Percentiles rank a stretch among this genome's conserved stretches.
phyloP scores from a whole-genome alignment of 1,140 invertebrate species.

The Bombus haemorrhoidalis region DNA sequence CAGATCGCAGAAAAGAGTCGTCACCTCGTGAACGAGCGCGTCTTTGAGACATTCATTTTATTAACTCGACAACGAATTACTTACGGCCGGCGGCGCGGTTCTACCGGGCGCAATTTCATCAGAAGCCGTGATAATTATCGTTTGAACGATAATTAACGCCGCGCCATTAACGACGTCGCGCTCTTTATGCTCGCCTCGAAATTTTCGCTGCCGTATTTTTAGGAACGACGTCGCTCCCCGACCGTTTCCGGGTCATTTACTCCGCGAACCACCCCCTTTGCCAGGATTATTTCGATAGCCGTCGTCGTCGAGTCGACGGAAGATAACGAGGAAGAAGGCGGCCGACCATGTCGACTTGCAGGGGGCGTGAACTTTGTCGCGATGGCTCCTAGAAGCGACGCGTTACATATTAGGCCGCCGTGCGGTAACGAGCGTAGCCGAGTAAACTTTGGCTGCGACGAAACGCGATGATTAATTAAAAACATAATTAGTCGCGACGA shows the following conservation, averaged over 20 bases:
- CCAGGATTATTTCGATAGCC: slow-evolving; percentile 47
- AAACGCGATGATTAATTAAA: slow-evolving; percentile 79
- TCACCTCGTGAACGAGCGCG: not conserved
- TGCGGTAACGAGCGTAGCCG: slow-evolving; percentile 74
- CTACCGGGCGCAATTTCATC: slow-evolving; percentile 17
- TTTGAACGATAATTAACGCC: slow-evolving; percentile 55
- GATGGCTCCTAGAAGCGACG: slow-evolving; percentile 63
- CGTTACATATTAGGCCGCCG: slow-evolving; percentile 73
- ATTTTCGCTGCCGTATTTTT: slow-evolving; percentile 47
- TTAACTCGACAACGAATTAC: slow-evolving; percentile 50
- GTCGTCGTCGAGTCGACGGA: slow-evolving; percentile 29
- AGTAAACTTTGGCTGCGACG: slow-evolving; percentile 74
- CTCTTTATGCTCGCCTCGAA: slow-evolving; percentile 9
- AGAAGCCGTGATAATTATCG: not conserved
- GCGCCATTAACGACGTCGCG: slow-evolving; percentile 25
- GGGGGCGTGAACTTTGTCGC: slow-evolving; percentile 35
- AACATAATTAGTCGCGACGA: slow-evolving; percentile 75
- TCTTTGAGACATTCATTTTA: slow-evolving; percentile 47
- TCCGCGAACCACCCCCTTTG: slow-evolving; percentile 5
- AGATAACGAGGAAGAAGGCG: slow-evolving; percentile 37
- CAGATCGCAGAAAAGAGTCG: not conserved
- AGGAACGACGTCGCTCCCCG: not conserved
- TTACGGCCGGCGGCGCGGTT: slow-evolving; percentile 31
- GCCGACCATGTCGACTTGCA: not conserved
- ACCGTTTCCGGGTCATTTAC: slow-evolving; percentile 64